phyloP scores from a whole-genome alignment of 2,888 invertebrate species.

The Steinernema hermaphroditum region DNA sequence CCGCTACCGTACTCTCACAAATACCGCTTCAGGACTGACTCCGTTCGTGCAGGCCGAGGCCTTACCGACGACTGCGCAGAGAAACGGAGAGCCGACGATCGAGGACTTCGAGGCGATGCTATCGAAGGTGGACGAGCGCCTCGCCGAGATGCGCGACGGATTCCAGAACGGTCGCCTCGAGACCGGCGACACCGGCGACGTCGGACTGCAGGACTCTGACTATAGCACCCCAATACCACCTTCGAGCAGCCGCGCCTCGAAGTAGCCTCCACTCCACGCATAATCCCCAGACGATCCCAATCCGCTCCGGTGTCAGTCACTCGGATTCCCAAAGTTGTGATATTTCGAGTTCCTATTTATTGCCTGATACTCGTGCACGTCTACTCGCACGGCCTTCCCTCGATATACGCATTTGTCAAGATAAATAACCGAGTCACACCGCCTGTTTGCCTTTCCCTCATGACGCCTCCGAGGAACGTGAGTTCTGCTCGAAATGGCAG shows the following conservation, averaged over 20 bases:
- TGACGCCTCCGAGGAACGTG: not conserved
- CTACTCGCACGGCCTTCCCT: slow-evolving; percentile 4
- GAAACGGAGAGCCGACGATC: slow-evolving; percentile 36
- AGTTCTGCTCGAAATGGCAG: not conserved
- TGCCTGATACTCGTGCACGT: slow-evolving; percentile 6
- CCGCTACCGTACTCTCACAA: no score
- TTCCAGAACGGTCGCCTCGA: slow-evolving; percentile 32
- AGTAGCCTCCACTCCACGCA: not conserved
- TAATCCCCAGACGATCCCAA: slow-evolving; percentile 4
- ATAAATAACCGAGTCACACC: not conserved
- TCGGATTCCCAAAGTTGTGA: slow-evolving; percentile 17
- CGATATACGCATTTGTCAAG: not conserved
- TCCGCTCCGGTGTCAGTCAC: slow-evolving; percentile 10
- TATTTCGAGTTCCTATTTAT: slow-evolving; percentile 18
- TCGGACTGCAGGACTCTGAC: slow-evolving; percentile 27
- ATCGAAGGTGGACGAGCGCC: slow-evolving; percentile 48
- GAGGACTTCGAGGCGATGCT: slow-evolving; percentile 54
- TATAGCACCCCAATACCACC: slow-evolving; percentile 23
- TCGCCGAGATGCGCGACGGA: slow-evolving; percentile 34
- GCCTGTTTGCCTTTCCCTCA: slow-evolving; percentile 1
- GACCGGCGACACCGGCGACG: slow-evolving; percentile 34
- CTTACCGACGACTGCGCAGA: slow-evolving; percentile 32
- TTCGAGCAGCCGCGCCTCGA: slow-evolving; percentile 7
- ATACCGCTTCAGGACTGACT: slow-evolving; percentile 25
- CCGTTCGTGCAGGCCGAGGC: slow-evolving; percentile 35